Evolutionary conservation across 2,113 vertebrate genomes (phyloP).

Genomic region (Ophiodon elongatus): DNA sequence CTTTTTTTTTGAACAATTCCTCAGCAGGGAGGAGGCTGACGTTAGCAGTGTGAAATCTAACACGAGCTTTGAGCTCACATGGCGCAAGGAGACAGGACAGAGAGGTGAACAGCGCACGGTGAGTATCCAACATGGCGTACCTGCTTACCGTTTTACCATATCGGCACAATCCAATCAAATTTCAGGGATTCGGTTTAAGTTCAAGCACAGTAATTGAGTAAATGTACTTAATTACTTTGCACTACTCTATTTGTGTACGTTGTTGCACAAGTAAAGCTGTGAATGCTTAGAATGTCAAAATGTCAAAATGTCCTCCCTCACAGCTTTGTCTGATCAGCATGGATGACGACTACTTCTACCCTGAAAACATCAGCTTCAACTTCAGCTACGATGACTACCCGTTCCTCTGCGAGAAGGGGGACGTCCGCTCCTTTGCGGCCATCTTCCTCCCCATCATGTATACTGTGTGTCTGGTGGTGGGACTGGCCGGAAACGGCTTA

Average conservation of each 20-base stretch:
- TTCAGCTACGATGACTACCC: constrained; percentile 89
- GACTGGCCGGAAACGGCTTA: constrained; percentile 89
- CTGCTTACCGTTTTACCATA: no score
- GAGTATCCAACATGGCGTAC: constrained; percentile 18
- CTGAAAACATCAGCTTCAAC: constrained; percentile 75
- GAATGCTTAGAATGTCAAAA: background rate
- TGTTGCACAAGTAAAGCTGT: no score
- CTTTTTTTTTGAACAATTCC: no score
- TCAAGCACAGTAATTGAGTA: no score
- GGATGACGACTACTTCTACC: constrained; percentile 82
- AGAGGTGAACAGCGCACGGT: constrained; percentile 1
- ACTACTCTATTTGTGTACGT: no score
- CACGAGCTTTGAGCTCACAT: no score
- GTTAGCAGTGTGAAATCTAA: no score
- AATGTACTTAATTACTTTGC: no score
- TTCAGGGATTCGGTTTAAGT: no score
- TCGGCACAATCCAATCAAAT: no score
- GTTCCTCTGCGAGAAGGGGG: constrained; percentile 87
- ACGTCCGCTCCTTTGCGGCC: constrained; percentile 88
- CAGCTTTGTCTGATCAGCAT: constrained; percentile 56
- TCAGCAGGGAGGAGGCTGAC: no score
- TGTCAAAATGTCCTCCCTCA: constrained; percentile 10
- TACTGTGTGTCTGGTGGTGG: constrained; percentile 84
- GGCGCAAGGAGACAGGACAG: background rate
- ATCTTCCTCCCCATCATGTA: constrained; percentile 91